phyloP scores from a whole-genome alignment of 92 coral and sea anemone species.

The Umimayanthus kanabou region DNA sequence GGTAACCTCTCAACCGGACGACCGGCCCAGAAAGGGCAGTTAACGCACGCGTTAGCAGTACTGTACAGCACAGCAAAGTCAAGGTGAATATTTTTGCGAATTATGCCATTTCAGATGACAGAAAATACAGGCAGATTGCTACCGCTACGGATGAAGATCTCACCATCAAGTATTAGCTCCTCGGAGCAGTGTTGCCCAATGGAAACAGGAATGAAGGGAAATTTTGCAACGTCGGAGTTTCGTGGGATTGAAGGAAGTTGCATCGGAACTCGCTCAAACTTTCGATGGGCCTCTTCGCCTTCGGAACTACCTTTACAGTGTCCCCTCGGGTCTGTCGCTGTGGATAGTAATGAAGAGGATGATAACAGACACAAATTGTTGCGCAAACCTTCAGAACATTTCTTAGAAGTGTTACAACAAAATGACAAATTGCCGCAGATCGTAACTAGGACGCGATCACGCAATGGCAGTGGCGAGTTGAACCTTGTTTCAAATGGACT shows the following conservation, averaged over 20 bases:
- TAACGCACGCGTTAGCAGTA: background rate
- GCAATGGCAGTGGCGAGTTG: conserved; percentile 4
- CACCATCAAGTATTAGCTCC: conserved; percentile 17
- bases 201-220: background rate
- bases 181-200: conserved; percentile 29
- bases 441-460: conserved; percentile 7
- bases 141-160: conserved; percentile 39
- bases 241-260: conserved; percentile 15
- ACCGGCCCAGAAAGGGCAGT: background rate
- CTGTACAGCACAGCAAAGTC: background rate
- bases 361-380: conserved; percentile 12
- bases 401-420: conserved; percentile 26
- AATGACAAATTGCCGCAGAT: conserved; percentile 29
- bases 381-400: conserved; percentile 37
- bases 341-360: background rate
- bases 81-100: background rate
- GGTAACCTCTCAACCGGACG: conserved; percentile 31
- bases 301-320: conserved; percentile 1
- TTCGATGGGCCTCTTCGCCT: conserved; percentile 3
- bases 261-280: background rate
- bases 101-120: conserved; percentile 44
- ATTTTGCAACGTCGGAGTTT: background rate
- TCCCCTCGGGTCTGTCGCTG: background rate
- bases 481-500: conserved; percentile 5
- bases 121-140: conserved; percentile 36